These are phyloP conservation scores for Drosophila trapezifrons DNA, from an alignment of 1,140 invertebrate species.

Conservation along the genomic window DNA sequence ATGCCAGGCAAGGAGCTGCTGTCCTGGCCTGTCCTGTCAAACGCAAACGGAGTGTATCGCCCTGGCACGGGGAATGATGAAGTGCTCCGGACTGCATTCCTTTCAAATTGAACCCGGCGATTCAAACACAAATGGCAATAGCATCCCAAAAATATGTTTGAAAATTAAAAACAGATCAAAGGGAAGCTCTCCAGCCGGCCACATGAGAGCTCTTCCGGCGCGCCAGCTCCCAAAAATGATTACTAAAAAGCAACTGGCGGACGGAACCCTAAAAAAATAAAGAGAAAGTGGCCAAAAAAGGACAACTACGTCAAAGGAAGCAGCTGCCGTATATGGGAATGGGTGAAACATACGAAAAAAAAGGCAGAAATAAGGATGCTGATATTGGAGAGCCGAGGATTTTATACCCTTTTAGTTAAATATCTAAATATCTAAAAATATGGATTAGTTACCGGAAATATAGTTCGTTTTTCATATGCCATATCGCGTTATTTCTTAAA, in stretches of 20 bases:
- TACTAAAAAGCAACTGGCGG: conserved; percentile 56
- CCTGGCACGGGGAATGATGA: conserved; percentile 55
- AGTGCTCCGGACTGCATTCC: conserved; percentile 71
- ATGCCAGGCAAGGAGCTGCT: conserved; percentile 64
- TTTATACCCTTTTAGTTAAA: background rate
- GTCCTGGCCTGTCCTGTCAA: conserved; percentile 58
- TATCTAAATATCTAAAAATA: background rate
- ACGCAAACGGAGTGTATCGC: conserved; percentile 44
- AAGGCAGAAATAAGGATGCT: too few species aligned
- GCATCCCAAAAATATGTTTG: conserved; percentile 57
- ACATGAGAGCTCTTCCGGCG: conserved; percentile 75
- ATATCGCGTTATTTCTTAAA: too few species aligned
- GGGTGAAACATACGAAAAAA: conserved; percentile 21
- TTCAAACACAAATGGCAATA: conserved; percentile 55
- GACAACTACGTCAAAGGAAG: conserved; percentile 70
- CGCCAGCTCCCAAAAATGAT: conserved; percentile 69
- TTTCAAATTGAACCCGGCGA: conserved; percentile 61
- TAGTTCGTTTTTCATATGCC: too few species aligned
- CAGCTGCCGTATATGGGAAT: conserved; percentile 33
- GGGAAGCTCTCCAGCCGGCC: conserved; percentile 58
- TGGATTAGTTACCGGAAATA: too few species aligned
- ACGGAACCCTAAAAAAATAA: conserved; percentile 29
- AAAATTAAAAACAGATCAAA: conserved; percentile 83
- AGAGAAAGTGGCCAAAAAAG: conserved; percentile 36
- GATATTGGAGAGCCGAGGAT: background rate